These are phyloP conservation scores for Heterotis niloticus DNA, from an alignment of 2,113 vertebrate species.

Conservation along the genomic window DNA sequence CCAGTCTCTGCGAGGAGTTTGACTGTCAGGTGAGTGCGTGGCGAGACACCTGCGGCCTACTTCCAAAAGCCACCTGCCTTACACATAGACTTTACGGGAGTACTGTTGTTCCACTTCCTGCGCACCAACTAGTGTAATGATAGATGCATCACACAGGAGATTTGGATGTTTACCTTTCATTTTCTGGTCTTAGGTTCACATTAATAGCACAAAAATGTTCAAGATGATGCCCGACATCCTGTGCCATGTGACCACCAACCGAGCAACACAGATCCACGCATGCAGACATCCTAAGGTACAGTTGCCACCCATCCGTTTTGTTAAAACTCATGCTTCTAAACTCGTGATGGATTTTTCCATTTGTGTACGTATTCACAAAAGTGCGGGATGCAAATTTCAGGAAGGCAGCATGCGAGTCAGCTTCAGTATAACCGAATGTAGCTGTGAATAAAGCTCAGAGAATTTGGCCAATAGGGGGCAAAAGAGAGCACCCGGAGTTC, in stretches of 20 bases:
- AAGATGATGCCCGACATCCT: slow-evolving; percentile 93
- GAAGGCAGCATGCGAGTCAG: too few species aligned
- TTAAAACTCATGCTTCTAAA: too few species aligned
- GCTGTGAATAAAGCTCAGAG: too few species aligned
- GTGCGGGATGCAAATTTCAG: too few species aligned
- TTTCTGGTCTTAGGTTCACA: slow-evolving; percentile 71
- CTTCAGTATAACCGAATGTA: too few species aligned
- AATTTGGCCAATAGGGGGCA: too few species aligned
- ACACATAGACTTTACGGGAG: background rate
- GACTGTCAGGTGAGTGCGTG: slow-evolving; percentile 69
- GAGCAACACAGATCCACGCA: slow-evolving; percentile 82
- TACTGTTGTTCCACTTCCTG: too few species aligned
- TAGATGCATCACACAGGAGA: background rate
- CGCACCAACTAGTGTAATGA: background rate
- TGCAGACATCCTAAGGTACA: slow-evolving; percentile 82
- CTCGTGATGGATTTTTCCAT: too few species aligned
- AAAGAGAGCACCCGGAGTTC: too few species aligned
- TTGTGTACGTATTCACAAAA: too few species aligned
- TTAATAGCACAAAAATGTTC: slow-evolving; percentile 81
- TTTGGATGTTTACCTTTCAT: slow-evolving; percentile 19
- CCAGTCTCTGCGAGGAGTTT: slow-evolving; percentile 84
- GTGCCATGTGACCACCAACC: slow-evolving; percentile 78
- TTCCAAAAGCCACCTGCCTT: background rate
- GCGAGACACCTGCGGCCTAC: background rate
- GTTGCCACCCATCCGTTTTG: background rate